Percentiles rank a stretch among this genome's conserved stretches.
Conservation (phyloP, 2,888 invertebrate species). For the Cataglyphis rosenhaueri region DNA sequence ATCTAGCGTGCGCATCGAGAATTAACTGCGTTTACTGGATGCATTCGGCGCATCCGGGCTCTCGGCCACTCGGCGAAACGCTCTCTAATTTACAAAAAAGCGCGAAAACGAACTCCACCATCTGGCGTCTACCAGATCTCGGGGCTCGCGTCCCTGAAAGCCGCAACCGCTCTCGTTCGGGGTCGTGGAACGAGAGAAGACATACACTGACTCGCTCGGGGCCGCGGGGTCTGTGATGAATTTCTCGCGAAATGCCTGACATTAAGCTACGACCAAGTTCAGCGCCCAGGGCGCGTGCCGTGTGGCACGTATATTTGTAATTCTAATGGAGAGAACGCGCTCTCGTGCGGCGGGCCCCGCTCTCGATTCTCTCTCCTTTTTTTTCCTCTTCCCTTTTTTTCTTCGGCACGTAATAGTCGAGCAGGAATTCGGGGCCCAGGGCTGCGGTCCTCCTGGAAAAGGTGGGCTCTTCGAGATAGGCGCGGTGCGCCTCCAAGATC, state of each 20-base stretch:
- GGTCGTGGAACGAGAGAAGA: conserved; percentile 35
- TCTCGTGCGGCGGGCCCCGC: conserved; percentile 47
- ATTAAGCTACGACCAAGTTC: conserved; percentile 79
- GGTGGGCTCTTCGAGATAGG: conserved; percentile 44
- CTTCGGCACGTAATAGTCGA: conserved; percentile 64
- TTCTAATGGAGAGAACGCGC: conserved; percentile 78
- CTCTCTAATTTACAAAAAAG: conserved; percentile 49
- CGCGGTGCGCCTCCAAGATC: conserved; percentile 35
- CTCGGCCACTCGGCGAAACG: conserved; percentile 18
- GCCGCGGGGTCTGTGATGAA: conserved; percentile 68
- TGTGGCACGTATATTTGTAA: conserved; percentile 80
- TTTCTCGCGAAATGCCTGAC: conserved; percentile 80
- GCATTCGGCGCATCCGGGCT: conserved; percentile 39
- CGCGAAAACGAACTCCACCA: conserved; percentile 52
- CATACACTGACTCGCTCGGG: conserved; percentile 50
- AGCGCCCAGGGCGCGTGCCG: conserved; percentile 82
- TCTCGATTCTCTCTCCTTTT: conserved; percentile 24
- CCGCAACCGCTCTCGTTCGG: conserved; percentile 13
- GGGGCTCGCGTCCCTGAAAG: conserved; percentile 25
- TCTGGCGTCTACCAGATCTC: conserved; percentile 63
- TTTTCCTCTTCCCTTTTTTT: not conserved
- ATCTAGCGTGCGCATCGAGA: conserved; percentile 32
- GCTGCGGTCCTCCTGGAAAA: conserved; percentile 63
- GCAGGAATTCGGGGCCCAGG: conserved; percentile 68
- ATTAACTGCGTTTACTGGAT: conserved; percentile 4